These are phyloP conservation scores for Mus spicilegus DNA, from an alignment of 2,113 vertebrate species.

Conservation along the genomic window DNA sequence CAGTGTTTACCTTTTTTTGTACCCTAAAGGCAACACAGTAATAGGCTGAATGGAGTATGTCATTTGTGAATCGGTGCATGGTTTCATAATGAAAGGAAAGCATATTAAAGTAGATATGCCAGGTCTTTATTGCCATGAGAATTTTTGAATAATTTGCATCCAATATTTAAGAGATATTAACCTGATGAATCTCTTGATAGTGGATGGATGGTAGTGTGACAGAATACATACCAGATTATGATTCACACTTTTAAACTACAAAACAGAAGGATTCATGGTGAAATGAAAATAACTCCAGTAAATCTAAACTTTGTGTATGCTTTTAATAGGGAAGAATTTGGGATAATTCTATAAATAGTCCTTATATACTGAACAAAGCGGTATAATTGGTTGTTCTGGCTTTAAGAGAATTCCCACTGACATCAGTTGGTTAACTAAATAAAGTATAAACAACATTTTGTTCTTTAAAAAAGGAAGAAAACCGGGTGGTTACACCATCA, in stretches of 20 bases:
- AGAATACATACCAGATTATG: neutral
- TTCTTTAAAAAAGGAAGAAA: neutral
- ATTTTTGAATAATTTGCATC: neutral
- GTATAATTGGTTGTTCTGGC: neutral
- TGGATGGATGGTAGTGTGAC: neutral
- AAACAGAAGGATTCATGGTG: neutral
- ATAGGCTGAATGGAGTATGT: neutral
- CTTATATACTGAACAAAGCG: neutral
- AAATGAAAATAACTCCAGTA: neutral
- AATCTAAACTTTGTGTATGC: neutral
- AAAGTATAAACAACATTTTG: neutral
- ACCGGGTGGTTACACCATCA: neutral
- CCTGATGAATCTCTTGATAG: neutral
- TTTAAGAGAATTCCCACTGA: neutral
- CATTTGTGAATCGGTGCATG: neutral
- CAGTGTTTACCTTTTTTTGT: neutral
- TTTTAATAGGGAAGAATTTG: neutral
- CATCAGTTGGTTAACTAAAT: neutral
- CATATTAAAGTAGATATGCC: neutral
- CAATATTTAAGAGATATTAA: neutral
- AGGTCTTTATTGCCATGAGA: too few relatives aligned
- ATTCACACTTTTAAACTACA: neutral
- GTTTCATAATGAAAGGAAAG: neutral
- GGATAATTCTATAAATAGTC: neutral
- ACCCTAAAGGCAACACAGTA: neutral